Evolutionary conservation across 2,797 vertebrate species (phyloP).

Genomic region (Diplodus puntazzo): DNA sequence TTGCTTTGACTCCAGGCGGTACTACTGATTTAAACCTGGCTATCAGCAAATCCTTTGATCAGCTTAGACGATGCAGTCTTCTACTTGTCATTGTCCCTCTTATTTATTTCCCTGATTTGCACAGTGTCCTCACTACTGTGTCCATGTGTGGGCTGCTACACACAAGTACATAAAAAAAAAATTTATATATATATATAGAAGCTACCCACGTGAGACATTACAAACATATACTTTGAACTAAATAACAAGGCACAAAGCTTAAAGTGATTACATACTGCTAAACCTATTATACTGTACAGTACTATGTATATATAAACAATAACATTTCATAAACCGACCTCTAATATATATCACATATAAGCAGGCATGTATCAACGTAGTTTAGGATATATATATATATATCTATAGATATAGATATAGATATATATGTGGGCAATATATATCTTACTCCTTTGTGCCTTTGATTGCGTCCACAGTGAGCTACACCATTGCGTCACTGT

Average conservation of each 20-base stretch:
- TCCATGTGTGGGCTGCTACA: conserved; percentile 37
- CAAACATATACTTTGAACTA: conserved; percentile 5
- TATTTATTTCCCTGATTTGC: conserved; percentile 53
- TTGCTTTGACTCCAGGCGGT: conserved; percentile 37
- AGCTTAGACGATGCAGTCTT: conserved; percentile 69
- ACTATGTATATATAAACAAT: not conserved
- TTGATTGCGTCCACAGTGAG: not conserved
- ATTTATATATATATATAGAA: not conserved
- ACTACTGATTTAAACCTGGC: conserved; percentile 70
- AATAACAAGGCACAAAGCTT: conserved; percentile 4
- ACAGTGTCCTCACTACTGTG: conserved; percentile 13
- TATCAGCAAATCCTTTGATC: conserved; percentile 75
- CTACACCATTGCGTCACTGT: not conserved
- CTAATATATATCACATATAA: not conserved
- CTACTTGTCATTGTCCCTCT: conserved; percentile 36
- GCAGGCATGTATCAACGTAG: not conserved
- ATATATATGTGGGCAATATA: too few species aligned
- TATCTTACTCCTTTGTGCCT: not conserved
- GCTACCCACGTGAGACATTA: not conserved
- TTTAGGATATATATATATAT: not conserved
- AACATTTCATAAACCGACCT: not conserved
- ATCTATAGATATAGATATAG: too few species aligned
- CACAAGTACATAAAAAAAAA: conserved; percentile 6
- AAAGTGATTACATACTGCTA: not conserved
- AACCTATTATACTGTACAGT: not conserved